These are phyloP conservation scores for Zoroaster sp. DNA, from an alignment of 53 echinoderm and acorn worm genomes.

Conservation along the genomic window DNA sequence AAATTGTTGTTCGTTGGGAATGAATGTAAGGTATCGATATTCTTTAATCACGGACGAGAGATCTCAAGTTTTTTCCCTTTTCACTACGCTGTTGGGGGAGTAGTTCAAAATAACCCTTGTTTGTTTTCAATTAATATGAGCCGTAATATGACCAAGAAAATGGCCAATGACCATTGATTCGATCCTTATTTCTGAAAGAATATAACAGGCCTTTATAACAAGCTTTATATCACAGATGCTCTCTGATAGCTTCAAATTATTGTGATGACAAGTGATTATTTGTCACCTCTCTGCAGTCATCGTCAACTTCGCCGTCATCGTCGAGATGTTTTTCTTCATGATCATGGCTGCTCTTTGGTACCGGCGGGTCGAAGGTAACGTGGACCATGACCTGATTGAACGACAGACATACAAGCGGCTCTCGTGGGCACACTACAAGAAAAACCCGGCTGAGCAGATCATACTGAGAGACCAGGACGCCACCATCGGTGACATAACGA, in stretches of 20 bases:
- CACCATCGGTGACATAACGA: constrained; percentile 12
- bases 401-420: constrained; percentile 33
- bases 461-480: constrained; percentile 51
- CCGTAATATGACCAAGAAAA: no score
- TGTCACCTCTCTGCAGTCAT: constrained; percentile 60
- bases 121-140: no score
- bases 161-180: no score
- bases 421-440: constrained; percentile 33
- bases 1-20: no score
- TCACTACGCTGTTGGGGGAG: no score
- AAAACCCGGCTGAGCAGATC: constrained; percentile 60
- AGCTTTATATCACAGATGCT: background rate
- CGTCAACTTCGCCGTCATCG: constrained; percentile 75
- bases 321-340: constrained; percentile 96
- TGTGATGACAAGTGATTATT: background rate
- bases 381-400: constrained; percentile 63
- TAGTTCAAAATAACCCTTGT: no score
- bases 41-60: no score
- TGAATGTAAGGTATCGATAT: no score
- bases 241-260: background rate
- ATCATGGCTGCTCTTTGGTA: constrained; percentile 87
- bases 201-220: no score
- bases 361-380: constrained; percentile 83
- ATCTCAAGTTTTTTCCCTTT: no score
- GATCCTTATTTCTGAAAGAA: no score